Base-by-base conservation (phyloP, 2,113 vertebrate species). In the Onychostruthus taczanowskii region DNA sequence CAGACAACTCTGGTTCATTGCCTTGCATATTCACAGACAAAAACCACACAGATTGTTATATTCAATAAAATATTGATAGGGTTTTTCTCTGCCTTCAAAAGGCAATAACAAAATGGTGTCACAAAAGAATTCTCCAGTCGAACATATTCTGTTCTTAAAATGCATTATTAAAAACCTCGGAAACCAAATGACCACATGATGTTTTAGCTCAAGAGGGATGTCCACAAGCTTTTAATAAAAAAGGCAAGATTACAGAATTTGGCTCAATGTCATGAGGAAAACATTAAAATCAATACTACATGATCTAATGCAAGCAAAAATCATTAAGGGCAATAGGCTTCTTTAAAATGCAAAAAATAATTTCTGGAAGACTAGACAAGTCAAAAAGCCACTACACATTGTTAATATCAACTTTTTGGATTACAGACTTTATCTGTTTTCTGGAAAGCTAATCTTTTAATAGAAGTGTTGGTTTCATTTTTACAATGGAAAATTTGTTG, bases 51-150 rank as follows among this genome's bases (percentile, higher is more conserved):
- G 78, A 75, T 90, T 61, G 41, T 94, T 92, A 67, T 46, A 92
- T 23, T 92, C 55, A 77, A 90, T 95, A 50, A 96, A 97, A 93
- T 84, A 96, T 93, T 95, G 83, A 97, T 83, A 56, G 50, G 39
- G 3, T 49, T 77, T 95, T 94, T 75, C 85, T 23, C 39, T 87
- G 35, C 75, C 82, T 95, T 92, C 87, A 81, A 53, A 91, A 80
- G 52, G 20, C 63, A 72, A 27, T 67, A 90, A 61, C 76, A 94
- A 96, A 92, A 95, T 77, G 39, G 85, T 90, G 72, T 39, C 68
- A 92, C 55, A 84, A 87, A 92, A 90, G 75, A 72, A 74, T 81
- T 94, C 79, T 67, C 79, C 37, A 67, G 61, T 58, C 43, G 68
- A 77, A 63, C 6, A n/a, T 53, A 68, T 55, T 63, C 90, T 72